phyloP scores from a whole-genome alignment of 2,113 vertebrate genomes.

The Sinocyclocheilus anshuiensis region DNA sequence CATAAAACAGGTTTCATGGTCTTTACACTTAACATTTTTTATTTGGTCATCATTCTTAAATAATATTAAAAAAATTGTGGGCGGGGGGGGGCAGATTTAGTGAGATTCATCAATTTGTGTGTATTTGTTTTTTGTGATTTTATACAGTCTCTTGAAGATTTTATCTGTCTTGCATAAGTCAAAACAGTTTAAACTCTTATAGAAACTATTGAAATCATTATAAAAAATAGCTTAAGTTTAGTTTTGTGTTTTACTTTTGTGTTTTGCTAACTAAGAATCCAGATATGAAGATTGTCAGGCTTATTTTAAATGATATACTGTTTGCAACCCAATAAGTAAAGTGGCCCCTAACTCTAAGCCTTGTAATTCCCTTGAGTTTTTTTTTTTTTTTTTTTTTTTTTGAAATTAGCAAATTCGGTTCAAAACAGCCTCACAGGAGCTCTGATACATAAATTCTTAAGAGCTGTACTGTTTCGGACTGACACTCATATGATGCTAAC shows the following conservation, averaged over 20 bases:
- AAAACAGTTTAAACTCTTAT: not conserved
- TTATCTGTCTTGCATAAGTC: not conserved
- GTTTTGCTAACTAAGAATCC: not conserved
- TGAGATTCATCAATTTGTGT: not conserved
- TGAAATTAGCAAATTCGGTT: not conserved
- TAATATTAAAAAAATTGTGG: no score
- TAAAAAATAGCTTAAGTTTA: not conserved
- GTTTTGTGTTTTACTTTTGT: not conserved
- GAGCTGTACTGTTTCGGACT: constrained; percentile 7
- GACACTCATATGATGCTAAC: constrained; percentile 35
- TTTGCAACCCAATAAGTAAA: not conserved
- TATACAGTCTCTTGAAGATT: not conserved
- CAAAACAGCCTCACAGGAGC: not conserved
- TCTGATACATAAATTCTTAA: constrained; percentile 3
- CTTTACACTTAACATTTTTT: not conserved
- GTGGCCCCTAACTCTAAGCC: not conserved
- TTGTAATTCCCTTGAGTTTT: not conserved
- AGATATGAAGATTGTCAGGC: not conserved
- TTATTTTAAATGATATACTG: not conserved
- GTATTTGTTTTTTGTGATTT: not conserved
- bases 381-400: not conserved
- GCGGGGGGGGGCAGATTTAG: not conserved
- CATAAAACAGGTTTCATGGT: not conserved
- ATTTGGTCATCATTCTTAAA: not conserved
- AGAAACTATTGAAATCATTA: not conserved